These are phyloP conservation scores for Calliopsis andreniformis DNA, from an alignment of 1,140 invertebrate species.

Conservation along the genomic window DNA sequence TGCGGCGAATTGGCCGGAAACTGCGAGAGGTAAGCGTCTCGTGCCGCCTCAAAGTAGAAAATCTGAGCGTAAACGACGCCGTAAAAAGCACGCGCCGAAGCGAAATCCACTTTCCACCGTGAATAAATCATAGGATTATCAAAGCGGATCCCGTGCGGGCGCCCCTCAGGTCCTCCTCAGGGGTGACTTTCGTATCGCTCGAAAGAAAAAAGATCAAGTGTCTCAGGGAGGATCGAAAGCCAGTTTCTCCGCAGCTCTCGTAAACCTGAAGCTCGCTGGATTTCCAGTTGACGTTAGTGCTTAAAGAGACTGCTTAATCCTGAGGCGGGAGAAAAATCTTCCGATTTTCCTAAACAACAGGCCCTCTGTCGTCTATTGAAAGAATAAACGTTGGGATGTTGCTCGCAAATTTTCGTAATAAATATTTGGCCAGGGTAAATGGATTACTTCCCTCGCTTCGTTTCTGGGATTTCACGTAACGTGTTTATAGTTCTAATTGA, in stretches of 20 bases:
- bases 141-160: neutral
- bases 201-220: neutral
- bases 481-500: too few species aligned
- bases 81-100: constrained; percentile 31
- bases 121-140: constrained; percentile 43
- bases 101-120: constrained; percentile 26
- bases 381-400: too few species aligned
- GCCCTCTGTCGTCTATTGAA: too few species aligned
- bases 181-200: neutral
- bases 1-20: too few species aligned
- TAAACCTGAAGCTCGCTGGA: neutral
- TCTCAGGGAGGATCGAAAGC: neutral
- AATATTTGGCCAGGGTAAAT: too few species aligned
- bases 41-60: neutral
- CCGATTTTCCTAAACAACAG: too few species aligned
- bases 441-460: too few species aligned
- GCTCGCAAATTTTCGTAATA: too few species aligned
- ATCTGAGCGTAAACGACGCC: constrained; percentile 5
- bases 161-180: neutral
- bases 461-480: too few species aligned
- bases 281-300: too few species aligned
- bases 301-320: too few species aligned
- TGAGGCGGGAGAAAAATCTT: too few species aligned
- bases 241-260: neutral
- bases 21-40: neutral